A percentile compares a stretch with the other conserved stretches of the same genome.
Conservation (phyloP, 2,113 vertebrate genomes). For the Takifugu flavidus region DNA sequence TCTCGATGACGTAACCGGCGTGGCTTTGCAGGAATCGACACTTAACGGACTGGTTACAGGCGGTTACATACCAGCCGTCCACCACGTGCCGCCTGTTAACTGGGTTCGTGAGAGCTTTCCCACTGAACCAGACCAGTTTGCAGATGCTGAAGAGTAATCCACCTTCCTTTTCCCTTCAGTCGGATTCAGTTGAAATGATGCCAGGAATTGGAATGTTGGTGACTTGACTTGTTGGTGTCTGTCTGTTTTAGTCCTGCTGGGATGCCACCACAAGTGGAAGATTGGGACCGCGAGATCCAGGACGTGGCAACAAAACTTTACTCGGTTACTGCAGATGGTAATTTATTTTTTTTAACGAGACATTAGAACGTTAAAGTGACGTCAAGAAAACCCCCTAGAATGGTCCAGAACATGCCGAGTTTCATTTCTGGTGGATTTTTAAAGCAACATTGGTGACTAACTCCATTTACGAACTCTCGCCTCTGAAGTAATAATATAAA, state of each 20-base stretch:
- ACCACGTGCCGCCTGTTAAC: slow-evolving; percentile 52
- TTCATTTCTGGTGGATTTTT: too few species aligned
- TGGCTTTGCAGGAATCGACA: slow-evolving; percentile 21
- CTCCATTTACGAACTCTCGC: too few species aligned
- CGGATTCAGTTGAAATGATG: neutral
- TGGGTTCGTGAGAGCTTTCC: slow-evolving; percentile 23
- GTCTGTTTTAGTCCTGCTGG: slow-evolving; percentile 22
- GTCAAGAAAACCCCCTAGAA: too few species aligned
- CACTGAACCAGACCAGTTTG: slow-evolving; percentile 62
- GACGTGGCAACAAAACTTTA: too few species aligned
- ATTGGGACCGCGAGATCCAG: neutral
- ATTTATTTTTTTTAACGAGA: too few species aligned
- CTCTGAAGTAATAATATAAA: too few species aligned
- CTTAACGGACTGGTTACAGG: neutral
- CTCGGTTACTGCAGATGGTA: neutral
- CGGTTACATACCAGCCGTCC: slow-evolving; percentile 50
- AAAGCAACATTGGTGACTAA: too few species aligned
- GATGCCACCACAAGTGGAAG: neutral
- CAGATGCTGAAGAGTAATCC: slow-evolving; percentile 60
- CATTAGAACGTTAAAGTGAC: too few species aligned
- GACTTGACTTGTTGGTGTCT: neutral
- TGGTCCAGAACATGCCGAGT: too few species aligned
- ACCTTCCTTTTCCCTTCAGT: neutral
- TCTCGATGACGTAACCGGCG: slow-evolving; percentile 56
- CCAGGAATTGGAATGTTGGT: neutral